phyloP scores from a whole-genome alignment of 1,140 invertebrate genomes.

The Armadillidium nasatum region DNA sequence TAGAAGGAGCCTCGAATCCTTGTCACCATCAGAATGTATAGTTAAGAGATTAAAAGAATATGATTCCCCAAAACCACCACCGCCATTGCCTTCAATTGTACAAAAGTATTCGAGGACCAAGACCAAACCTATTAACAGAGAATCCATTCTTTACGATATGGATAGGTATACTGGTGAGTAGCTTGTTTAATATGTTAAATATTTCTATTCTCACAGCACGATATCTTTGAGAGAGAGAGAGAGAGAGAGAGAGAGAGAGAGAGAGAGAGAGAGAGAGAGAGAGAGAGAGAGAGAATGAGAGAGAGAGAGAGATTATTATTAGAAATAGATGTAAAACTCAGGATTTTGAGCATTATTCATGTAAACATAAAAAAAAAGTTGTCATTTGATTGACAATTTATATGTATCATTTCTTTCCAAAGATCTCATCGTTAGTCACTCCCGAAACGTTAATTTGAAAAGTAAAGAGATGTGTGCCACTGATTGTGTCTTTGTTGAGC shows the following conservation, averaged over 20 bases:
- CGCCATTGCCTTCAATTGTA: conserved; percentile 41
- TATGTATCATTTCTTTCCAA: no score
- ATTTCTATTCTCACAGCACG: no score
- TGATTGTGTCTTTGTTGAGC: conserved; percentile 63
- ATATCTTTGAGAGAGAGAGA: no score
- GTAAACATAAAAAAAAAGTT: no score
- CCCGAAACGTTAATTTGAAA: conserved; percentile 43
- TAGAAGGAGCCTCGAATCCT: background rate
- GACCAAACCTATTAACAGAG: conserved; percentile 47
- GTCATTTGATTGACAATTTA: no score
- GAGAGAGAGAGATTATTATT: no score
- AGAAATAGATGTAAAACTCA: no score
- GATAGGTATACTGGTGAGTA: conserved; percentile 30
- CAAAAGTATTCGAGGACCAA: conserved; percentile 48
- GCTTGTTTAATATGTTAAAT: background rate
- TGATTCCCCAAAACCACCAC: conserved; percentile 51
- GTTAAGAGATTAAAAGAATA: conserved; percentile 57
- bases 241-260: no score
- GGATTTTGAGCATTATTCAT: no score
- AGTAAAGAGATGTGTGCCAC: conserved; percentile 51
- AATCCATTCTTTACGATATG: conserved; percentile 49
- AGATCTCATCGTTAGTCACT: conserved; percentile 47
- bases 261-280: no score
- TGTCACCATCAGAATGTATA: conserved; percentile 48
- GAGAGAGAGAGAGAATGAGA: no score